Conservation (phyloP, 2,113 vertebrate genomes). For the Trogon melanurus region DNA sequence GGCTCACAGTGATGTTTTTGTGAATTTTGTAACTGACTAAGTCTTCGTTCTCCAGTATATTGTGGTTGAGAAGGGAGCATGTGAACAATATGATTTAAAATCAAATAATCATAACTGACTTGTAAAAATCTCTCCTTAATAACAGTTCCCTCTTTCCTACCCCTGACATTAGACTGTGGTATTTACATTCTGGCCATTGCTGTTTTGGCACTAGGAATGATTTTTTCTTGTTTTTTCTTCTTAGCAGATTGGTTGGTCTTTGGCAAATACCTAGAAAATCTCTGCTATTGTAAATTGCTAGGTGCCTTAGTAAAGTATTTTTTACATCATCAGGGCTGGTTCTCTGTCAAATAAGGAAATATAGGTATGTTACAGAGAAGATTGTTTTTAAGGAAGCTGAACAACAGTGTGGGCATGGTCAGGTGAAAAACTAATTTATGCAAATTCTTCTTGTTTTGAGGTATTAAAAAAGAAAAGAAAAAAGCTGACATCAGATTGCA, state of each 20-base stretch:
- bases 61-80: not conserved
- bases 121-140: not conserved
- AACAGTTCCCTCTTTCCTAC: not conserved
- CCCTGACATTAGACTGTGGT: not conserved
- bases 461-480: not conserved
- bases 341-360: not conserved
- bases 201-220: not conserved
- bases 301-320: not conserved
- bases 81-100: not conserved
- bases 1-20: not conserved
- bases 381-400: not conserved
- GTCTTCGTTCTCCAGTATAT: not conserved
- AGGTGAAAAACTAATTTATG: not conserved
- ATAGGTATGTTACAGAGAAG: rapidly evolving
- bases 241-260: not conserved
- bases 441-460: not conserved
- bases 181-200: not conserved
- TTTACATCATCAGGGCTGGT: not conserved
- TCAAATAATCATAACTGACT: not conserved
- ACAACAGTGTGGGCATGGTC: not conserved
- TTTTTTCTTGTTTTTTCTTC: not conserved
- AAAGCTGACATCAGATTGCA: not conserved
- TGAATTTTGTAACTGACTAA: not conserved
- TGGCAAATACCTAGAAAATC: not conserved
- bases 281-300: not conserved